Base-by-base conservation (phyloP, 1,140 invertebrate genomes). In the Arion vulgaris region DNA sequence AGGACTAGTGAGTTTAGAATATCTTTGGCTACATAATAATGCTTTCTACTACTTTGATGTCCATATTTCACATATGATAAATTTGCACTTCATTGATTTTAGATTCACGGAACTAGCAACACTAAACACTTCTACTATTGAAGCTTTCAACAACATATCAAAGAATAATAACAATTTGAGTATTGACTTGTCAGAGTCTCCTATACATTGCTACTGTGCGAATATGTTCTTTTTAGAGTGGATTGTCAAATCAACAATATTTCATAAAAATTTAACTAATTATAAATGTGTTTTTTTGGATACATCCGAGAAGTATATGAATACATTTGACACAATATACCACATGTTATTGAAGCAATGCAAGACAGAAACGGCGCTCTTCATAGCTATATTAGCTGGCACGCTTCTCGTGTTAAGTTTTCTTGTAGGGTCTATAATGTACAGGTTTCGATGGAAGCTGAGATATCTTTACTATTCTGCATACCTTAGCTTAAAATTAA, bases 391-490 rank as follows among this genome's bases (percentile, higher is more conserved):
- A 71, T 38, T 39, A 36, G 7, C 32, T 5, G 69, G 7, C 9
- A 38, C 69, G 5, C 2, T 71, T 15, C 17, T 36, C 17, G 34
- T 36, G 28, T 32, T 71, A 17, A 17, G 7, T 9, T 15, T 36
- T 36, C 4, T 45, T 38, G 11, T 75, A 41, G 26, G 4, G 13
- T 13, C 71, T 28, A 0, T 85, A 7, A 1, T 79, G 19, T 85
- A 85, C 66, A 53, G 83, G 19, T 81, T 76, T 38, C 34, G 83
- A 23, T 89, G 88, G 88, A 89, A 87, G 49, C 68, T 89, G 13
- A 66, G 86, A 15, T 89, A 88, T 80, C 51, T 86, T 5, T 86
- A 88, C 62, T 84, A 87, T 38, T 83, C 85, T 72, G 77, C 85
- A 1, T 76, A 80, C 32, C 51, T 83, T 23, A 45, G 41, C 57